These are phyloP conservation scores for Myotis pilosus DNA, from an alignment of 2,797 vertebrate genomes.

Conservation along the genomic window DNA sequence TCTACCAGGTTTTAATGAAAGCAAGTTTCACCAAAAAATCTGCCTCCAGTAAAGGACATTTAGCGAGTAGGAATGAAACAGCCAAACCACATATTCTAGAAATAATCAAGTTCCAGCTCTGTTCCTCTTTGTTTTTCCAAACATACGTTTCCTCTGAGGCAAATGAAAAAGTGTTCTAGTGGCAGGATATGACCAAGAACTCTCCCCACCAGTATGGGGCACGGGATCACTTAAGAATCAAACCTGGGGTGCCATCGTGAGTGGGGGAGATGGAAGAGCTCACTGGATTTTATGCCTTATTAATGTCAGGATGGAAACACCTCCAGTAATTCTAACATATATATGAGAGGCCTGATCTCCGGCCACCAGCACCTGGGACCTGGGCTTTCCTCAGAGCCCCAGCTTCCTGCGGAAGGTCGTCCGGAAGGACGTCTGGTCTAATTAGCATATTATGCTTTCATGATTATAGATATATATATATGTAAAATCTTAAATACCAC, in stretches of 20 bases:
- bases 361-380: no score
- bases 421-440: no score
- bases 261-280: neutral
- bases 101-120: neutral
- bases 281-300: neutral
- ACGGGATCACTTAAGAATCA: neutral
- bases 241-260: neutral
- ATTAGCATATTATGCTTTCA: no score
- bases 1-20: slow-evolving; percentile 10
- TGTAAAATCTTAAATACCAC: neutral
- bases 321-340: neutral
- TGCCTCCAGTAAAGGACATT: neutral
- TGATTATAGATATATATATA: no score
- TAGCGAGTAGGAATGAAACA: neutral
- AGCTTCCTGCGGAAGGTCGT: no score
- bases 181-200: neutral
- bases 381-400: no score
- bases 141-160: neutral
- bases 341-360: no score
- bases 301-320: neutral
- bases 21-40: neutral
- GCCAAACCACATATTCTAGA: neutral
- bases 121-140: neutral
- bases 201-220: neutral
- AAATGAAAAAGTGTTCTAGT: neutral